Evolutionary conservation across 1,140 invertebrate genomes (phyloP), one percentile per base, ranked within the genome.

Genomic region (Rhopalosiphum maidis): DNA sequence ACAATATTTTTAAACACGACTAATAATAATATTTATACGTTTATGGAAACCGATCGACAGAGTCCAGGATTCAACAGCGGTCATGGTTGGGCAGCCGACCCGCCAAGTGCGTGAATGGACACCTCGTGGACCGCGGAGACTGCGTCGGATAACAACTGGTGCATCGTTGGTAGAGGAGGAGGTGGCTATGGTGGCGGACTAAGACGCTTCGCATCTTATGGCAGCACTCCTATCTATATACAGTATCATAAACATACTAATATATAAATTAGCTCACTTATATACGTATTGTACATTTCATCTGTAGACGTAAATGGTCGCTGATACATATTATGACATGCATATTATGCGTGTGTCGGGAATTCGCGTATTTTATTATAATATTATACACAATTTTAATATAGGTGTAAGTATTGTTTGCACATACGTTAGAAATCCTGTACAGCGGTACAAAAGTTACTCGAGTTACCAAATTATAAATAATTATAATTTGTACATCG

Each of bases 91-190:
- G 77, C 91, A 92, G 48, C 77, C 18, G 77, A 54, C 77, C 91
- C 77, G 77, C 77, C 48, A 22, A 83, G 91, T 51, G 35, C 91
- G 77, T 48, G 91, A 92, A 92, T 92, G 91, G 90, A 83, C n/a
- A 54, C 82, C 48, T 83, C 91, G 91, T 92, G 91, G 77, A 51
- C 35, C 68, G 68, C 91, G 91, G 46, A 92, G 22, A 92, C 91
- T 85, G 91, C 46, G 15, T 30, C 48, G 18, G 82, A 18, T 87
- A 88, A 54, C 51, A 21, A 37, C 86, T 30, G 46, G 30, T 46
- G 46, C 46, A 21, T 6, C 87, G 48, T n/a, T 5, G 60, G 60
- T 35, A 15, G 11, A 23, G 83, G 37, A 25, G 41, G 23, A 8
- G 83, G 41, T 86, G 35, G 48, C 22, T n/a, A 35, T 89, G n/a